Base-by-base conservation (phyloP, 2,888 invertebrate genomes). In the Xylota segnis region DNA sequence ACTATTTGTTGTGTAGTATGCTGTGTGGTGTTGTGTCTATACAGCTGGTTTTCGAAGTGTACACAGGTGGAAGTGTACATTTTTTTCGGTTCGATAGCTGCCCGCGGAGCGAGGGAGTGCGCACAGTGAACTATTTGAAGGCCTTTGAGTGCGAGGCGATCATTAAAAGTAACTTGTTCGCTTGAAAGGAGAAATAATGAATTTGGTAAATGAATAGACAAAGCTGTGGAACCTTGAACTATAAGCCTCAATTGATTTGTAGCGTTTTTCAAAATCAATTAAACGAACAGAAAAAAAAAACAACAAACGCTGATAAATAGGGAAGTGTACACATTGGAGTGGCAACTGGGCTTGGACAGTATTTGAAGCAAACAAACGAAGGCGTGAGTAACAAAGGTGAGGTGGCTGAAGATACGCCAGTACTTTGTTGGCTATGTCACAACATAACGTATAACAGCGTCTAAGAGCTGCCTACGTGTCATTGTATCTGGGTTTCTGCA, bases 181-280 rank as follows among this genome's bases (percentile, higher is more conserved):
- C 23, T 52, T 50, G 23, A 34, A 50, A 12, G n/a, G n/a, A 37
- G 12, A 47, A n/a, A 34, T 43, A 61, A 5, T 29, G 14, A 43
- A 34, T 12, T 32, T 32, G n/a, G 18, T 37, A 14, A 52, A 14
- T 4, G 6, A 34, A 12, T 54, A 16, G 16, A 16, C 5, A 66
- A 29, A 40, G 9, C 16, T 10, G 16, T 14, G 6, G n/a, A 50
- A 16, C 68, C 68, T 68, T 68, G 40, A 68, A 43, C 40, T 68
- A 59, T 40, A 59, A 59, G 59, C 59, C 59, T 59, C n/a, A 59
- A 59, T 59, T 59, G 59, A 6, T 23, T 59, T 43, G 23, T 43
- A 6, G 59, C 6, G 14, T 43, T 43, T 43, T 43, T 43, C 6
- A 12, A 37, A 66, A 52, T 66, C 37, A 27, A 16, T 50, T 29